A percentile compares a stretch with the other conserved stretches of the same genome.
Conservation (phyloP, 1,140 invertebrate species). For the Ephestia elutella region DNA sequence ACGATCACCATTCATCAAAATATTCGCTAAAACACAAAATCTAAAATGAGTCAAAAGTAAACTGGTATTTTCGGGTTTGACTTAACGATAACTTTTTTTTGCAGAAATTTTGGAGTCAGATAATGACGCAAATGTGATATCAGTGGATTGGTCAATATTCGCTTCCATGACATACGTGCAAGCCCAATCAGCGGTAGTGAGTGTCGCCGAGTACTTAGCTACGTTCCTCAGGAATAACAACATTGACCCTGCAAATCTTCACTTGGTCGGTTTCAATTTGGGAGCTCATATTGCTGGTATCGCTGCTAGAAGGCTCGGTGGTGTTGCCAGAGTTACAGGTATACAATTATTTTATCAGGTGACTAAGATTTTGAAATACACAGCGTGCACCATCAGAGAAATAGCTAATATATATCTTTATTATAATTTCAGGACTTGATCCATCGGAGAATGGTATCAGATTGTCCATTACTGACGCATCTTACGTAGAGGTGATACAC, state of each 20-base stretch:
- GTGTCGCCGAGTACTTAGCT: slow-evolving; percentile 28
- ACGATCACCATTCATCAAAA: too few relatives aligned
- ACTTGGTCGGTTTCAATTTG: slow-evolving; percentile 87
- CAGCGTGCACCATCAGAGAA: too few relatives aligned
- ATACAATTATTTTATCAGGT: slow-evolving; percentile 2
- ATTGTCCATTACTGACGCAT: slow-evolving; percentile 31
- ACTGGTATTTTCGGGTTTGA: too few relatives aligned
- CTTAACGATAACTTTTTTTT: not conserved
- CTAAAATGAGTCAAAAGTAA: too few relatives aligned
- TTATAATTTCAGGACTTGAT: slow-evolving; percentile 35
- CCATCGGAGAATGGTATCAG: slow-evolving; percentile 32
- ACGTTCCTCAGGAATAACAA: slow-evolving; percentile 18
- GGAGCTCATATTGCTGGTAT: slow-evolving; percentile 91
- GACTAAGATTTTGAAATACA: too few relatives aligned
- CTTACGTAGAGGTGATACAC: slow-evolving; percentile 55
- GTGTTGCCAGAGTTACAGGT: slow-evolving; percentile 71
- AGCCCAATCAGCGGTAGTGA: slow-evolving; percentile 10
- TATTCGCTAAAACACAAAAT: too few relatives aligned
- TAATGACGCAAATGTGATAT: not conserved
- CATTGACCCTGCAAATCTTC: slow-evolving; percentile 39
- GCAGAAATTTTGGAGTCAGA: not conserved
- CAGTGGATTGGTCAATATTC: slow-evolving; percentile 3
- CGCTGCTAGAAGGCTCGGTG: slow-evolving; percentile 79
- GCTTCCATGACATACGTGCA: not conserved
- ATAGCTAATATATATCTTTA: not conserved